These are phyloP conservation scores for Peribatodes rhomboidaria DNA, from an alignment of 2,888 invertebrate genomes.

Conservation along the genomic window DNA sequence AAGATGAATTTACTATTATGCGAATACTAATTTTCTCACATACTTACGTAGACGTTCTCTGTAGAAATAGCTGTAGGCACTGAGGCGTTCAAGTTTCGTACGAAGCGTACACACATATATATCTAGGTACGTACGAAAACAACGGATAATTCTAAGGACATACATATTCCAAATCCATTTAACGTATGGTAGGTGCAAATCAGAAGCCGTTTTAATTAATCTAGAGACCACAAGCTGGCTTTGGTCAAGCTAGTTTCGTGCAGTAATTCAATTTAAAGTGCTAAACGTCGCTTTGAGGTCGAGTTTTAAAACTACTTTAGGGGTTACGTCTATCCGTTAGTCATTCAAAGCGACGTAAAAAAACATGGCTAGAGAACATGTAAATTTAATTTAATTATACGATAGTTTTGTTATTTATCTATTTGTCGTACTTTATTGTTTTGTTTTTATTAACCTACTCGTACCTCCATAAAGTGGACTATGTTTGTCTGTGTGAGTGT, in stretches of 20 bases:
- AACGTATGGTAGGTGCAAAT: constrained; percentile 17
- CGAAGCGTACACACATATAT: neutral
- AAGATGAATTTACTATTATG: no score
- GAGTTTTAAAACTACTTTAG: neutral
- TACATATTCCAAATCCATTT: constrained; percentile 19
- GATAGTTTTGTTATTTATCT: no score
- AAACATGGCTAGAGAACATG: no score
- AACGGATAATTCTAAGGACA: neutral
- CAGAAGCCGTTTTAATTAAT: constrained; percentile 27
- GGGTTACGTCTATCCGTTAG: neutral
- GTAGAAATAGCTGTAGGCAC: no score
- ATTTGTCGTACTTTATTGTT: no score
- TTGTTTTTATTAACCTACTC: no score
- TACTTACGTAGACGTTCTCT: no score
- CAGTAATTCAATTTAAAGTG: constrained; percentile 15
- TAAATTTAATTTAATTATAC: no score
- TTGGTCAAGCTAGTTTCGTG: constrained; percentile 18
- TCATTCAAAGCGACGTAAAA: no score
- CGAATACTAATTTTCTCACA: no score
- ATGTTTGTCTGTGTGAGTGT: no score
- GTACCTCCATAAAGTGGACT: no score
- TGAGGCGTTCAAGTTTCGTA: neutral
- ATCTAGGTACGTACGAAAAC: neutral
- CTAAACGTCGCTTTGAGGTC: neutral
- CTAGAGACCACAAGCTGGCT: constrained; percentile 9